These are phyloP conservation scores for Dyspetes luteomarginatus DNA, from an alignment of 2,888 invertebrate genomes.

Conservation along the genomic window DNA sequence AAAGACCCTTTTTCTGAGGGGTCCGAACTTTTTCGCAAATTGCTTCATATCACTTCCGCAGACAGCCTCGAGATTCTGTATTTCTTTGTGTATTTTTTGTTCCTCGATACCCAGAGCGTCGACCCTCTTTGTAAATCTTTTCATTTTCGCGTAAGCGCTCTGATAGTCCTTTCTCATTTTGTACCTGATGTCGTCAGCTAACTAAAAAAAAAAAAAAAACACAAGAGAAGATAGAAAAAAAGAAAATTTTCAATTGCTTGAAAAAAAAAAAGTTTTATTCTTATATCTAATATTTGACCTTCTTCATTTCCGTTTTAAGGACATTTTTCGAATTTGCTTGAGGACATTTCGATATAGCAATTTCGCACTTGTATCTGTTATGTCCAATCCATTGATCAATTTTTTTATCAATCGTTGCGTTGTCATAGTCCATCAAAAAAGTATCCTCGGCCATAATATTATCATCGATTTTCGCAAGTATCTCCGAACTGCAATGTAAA, in stretches of 20 bases:
- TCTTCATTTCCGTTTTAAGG: constrained; percentile 54
- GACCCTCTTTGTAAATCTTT: constrained; percentile 69
- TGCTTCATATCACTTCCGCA: constrained; percentile 63
- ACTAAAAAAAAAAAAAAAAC: constrained; percentile 58
- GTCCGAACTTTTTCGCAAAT: constrained; percentile 69
- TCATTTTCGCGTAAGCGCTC: constrained; percentile 67
- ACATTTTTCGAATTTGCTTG: constrained; percentile 24
- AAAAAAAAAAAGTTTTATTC: not conserved
- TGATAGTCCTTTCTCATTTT: constrained; percentile 73
- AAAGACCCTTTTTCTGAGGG: constrained; percentile 70
- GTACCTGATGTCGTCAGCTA: constrained; percentile 61
- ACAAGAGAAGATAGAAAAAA: not conserved
- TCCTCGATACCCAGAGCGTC: constrained; percentile 69
- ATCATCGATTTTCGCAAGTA: constrained; percentile 72
- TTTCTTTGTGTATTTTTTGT: constrained; percentile 69
- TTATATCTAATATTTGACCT: constrained; percentile 60
- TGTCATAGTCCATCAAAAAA: constrained; percentile 71
- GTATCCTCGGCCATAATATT: constrained; percentile 72
- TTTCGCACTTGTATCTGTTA: constrained; percentile 56
- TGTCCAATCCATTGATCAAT: constrained; percentile 71
- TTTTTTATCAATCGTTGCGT: constrained; percentile 69
- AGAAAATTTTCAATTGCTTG: not conserved
- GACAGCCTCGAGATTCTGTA: constrained; percentile 67
- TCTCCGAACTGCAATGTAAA: constrained; percentile 73
- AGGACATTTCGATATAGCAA: constrained; percentile 50